These are phyloP conservation scores for Leptopterna dolabrata DNA, from an alignment of 2,888 invertebrate genomes.

Conservation along the genomic window DNA sequence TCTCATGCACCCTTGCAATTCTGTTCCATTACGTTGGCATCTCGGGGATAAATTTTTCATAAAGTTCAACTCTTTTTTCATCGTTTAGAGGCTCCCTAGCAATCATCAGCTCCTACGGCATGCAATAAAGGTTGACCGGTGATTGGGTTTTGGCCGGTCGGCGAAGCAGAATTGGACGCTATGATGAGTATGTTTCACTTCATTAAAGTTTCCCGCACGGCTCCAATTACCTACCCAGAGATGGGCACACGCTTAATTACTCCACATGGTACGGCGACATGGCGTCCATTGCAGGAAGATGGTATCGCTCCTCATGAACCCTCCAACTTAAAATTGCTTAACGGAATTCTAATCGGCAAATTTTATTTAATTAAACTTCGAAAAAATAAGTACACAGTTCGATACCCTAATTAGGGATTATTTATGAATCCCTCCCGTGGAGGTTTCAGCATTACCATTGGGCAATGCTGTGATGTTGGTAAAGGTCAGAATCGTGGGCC, in stretches of 20 bases:
- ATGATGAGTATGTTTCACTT: slow-evolving; percentile 29
- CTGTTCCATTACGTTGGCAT: neutral
- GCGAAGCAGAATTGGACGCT: neutral
- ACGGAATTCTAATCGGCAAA: neutral
- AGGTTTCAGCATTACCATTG: neutral
- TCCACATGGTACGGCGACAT: slow-evolving; percentile 14
- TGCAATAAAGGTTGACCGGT: neutral
- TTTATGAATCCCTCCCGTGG: neutral
- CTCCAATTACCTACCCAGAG: slow-evolving; percentile 43
- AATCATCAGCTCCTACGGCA: neutral
- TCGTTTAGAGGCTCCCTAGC: neutral
- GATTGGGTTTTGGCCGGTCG: neutral
- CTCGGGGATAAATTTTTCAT: neutral
- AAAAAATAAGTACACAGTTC: neutral
- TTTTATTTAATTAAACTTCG: slow-evolving; percentile 6
- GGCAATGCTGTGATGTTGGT: neutral
- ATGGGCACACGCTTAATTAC: slow-evolving; percentile 20
- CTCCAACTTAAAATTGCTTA: slow-evolving; percentile 1
- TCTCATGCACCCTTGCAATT: too few species aligned
- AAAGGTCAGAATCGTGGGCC: slow-evolving; percentile 17
- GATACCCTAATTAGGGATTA: slow-evolving; percentile 9
- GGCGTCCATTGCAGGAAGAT: neutral
- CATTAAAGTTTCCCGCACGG: slow-evolving; percentile 30
- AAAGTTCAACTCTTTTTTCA: neutral
- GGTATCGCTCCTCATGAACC: neutral